Evolutionary conservation across 2,113 vertebrate genomes (phyloP), one percentile per base, ranked within the genome.

Genomic region (Illadopsis cleaveri): DNA sequence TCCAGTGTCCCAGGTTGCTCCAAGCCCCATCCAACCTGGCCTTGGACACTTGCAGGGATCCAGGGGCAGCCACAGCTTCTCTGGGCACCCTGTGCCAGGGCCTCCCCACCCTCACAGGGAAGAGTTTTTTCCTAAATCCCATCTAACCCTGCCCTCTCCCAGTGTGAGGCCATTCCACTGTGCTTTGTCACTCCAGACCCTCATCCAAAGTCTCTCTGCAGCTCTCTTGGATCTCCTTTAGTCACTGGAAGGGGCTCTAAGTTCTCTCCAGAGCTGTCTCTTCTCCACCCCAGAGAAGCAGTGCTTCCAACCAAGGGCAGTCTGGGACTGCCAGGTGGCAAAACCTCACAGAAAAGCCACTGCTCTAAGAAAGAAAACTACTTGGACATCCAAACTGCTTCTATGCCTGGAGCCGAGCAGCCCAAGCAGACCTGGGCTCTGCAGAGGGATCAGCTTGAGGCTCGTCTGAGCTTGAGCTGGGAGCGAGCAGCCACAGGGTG

Each of bases 401-500:
- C 37, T 48, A 3, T 12, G 24, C 21, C 17, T 24, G 12, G 33
- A 77, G 15, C 33, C 51, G 53, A 58, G 56, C 33, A 42, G 42
- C 27, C 30, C 42, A 31, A 68, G 30, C 10, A 71, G 81, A 61
- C 1, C 6, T 48, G 18, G 50, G 27, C 17, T 58, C 38, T 89
- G 80, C 0, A 0, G 69, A 54, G n/a, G 28, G 58, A 27, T 33
- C 79, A 80, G 40, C 20, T 45, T 15, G 37, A 64, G 62, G 40
- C 57, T 23, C 15, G n/a, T 40, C 20, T 57, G 61, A 79, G 19
- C 31, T 31, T 23, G 86, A 73, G 64, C 51, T 42, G 77, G 70
- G 82, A 95, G 71, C 9, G 4, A 96, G 42, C 94, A 90, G 94
- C 95, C 95, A 95, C 93, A 94, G 93, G 96, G 96, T 94, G 95